phyloP scores from a whole-genome alignment of 2,113 vertebrate genomes.

The Carollia perspicillata region DNA sequence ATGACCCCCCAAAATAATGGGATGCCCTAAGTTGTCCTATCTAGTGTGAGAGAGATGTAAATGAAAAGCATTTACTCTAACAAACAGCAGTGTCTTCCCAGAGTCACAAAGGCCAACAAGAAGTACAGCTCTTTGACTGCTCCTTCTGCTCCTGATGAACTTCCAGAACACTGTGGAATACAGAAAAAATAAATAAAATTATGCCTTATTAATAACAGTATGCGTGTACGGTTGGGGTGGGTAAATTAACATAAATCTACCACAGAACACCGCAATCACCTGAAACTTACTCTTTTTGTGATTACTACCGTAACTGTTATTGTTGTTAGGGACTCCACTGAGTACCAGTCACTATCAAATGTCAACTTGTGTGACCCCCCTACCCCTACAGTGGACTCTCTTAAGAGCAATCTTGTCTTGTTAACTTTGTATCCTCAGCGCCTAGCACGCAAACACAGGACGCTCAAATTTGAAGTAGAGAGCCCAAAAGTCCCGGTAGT shows the following conservation, averaged over 20 bases:
- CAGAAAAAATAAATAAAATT: neutral
- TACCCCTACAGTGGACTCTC: neutral
- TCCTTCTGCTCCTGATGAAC: slow-evolving; percentile 76
- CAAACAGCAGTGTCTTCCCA: slow-evolving; percentile 83
- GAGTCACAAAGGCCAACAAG: slow-evolving; percentile 83
- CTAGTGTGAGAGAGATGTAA: neutral
- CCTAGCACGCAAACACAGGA: neutral
- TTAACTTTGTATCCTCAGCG: neutral
- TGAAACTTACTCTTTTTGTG: neutral
- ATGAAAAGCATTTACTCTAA: slow-evolving; percentile 75
- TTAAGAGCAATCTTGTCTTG: neutral
- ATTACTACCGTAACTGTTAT: neutral
- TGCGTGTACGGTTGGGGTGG: neutral
- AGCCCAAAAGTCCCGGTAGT: neutral
- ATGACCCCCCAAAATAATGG: neutral
- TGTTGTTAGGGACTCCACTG: neutral
- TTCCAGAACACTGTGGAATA: slow-evolving; percentile 80
- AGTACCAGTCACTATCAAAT: neutral
- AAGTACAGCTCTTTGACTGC: slow-evolving; percentile 80
- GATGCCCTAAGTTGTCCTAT: neutral
- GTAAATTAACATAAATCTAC: neutral
- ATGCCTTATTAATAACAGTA: neutral
- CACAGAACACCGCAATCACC: neutral
- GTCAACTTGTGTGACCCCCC: neutral
- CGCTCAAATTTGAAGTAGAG: neutral